These are phyloP conservation scores for Galendromus occidentalis DNA, from an alignment of 1,140 invertebrate species.

Conservation along the genomic window DNA sequence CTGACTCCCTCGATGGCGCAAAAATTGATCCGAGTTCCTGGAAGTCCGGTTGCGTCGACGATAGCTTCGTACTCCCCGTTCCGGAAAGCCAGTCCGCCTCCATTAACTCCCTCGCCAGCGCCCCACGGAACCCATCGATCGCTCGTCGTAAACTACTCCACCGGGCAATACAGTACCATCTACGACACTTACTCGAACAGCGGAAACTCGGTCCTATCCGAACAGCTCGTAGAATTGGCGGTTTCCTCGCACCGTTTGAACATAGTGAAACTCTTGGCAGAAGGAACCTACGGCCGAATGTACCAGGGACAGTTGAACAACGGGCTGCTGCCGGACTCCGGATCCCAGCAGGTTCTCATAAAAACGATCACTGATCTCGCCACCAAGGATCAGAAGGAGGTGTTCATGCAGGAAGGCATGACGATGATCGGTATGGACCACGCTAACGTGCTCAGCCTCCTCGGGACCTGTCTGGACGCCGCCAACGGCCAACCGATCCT, in stretches of 20 bases:
- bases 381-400: slow-evolving; percentile 54
- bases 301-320: not conserved
- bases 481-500: slow-evolving; percentile 58
- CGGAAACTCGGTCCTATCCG: not conserved
- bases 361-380: slow-evolving; percentile 45
- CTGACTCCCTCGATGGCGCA: too few relatives aligned
- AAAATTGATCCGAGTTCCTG: not conserved
- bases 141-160: not conserved
- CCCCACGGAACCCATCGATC: not conserved
- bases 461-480: slow-evolving; percentile 69
- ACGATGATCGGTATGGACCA: slow-evolving; percentile 66
- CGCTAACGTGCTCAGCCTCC: slow-evolving; percentile 56
- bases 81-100: slow-evolving; percentile 2
- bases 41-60: not conserved
- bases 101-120: not conserved
- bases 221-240: not conserved
- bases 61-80: not conserved
- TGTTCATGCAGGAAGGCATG: slow-evolving; percentile 65
- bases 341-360: slow-evolving; percentile 11
- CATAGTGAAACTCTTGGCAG: not conserved
- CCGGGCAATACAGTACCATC: not conserved
- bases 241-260: not conserved
- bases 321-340: not conserved
- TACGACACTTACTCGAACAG: not conserved
- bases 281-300: not conserved